phyloP scores from a whole-genome alignment of 2,113 vertebrate genomes.

The Chaenocephalus aceratus region DNA sequence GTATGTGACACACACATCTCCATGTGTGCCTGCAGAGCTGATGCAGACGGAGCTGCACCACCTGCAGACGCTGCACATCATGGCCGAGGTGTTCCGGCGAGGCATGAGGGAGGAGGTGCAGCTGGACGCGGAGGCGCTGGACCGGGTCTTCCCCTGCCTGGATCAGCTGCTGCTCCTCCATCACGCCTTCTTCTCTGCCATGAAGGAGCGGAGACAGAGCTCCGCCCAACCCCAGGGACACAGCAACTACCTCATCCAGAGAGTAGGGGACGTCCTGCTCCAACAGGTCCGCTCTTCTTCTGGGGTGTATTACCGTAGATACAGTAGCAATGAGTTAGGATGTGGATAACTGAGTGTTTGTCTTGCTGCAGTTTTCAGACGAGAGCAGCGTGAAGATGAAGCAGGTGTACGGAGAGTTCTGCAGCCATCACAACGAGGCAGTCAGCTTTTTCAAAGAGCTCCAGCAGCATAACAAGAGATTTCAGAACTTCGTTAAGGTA shows the following conservation, averaged over 20 bases:
- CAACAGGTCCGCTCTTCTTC: conserved; percentile 86
- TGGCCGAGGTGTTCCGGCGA: conserved; percentile 95
- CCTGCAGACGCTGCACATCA: conserved; percentile 93
- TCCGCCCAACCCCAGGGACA: conserved; percentile 82
- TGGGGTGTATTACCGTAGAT: background rate
- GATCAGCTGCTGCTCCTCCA: conserved; percentile 92
- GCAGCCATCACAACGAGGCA: conserved; percentile 94
- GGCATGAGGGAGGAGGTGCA: conserved; percentile 95
- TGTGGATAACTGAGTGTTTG: background rate
- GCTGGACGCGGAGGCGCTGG: conserved; percentile 89
- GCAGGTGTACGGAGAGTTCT: conserved; percentile 95
- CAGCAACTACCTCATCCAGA: conserved; percentile 91
- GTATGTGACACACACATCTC: background rate
- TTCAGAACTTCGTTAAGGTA: conserved; percentile 96
- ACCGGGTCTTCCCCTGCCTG: conserved; percentile 94
- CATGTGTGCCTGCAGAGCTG: conserved; percentile 85
- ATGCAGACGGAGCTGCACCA: conserved; percentile 98
- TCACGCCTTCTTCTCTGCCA: conserved; percentile 86
- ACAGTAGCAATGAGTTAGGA: background rate
- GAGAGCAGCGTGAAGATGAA: conserved; percentile 93
- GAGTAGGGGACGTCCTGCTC: conserved; percentile 92
- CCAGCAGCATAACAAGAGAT: conserved; percentile 94
- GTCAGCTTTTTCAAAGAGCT: conserved; percentile 96
- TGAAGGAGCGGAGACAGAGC: conserved; percentile 90
- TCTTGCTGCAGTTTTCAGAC: conserved; percentile 89